These are phyloP conservation scores for Aphaenogaster rudis DNA, from an alignment of 1,140 invertebrate genomes.

Conservation along the genomic window DNA sequence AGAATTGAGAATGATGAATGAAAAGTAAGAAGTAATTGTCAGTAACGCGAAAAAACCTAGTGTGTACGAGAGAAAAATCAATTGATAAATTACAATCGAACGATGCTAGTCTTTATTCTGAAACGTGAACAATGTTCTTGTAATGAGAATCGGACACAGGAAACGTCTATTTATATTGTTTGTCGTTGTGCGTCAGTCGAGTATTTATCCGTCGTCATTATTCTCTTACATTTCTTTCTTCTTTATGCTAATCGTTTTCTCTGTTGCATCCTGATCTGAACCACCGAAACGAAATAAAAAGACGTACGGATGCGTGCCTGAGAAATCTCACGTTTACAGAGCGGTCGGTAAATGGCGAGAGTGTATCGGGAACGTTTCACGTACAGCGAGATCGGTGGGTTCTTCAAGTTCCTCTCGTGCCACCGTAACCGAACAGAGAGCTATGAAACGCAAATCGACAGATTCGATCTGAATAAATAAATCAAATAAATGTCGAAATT, in stretches of 20 bases:
- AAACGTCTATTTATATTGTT: neutral
- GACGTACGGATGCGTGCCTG: slow-evolving; percentile 36
- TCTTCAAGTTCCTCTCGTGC: neutral
- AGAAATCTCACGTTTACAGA: slow-evolving; percentile 81
- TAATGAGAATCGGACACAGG: neutral
- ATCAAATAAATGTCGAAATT: neutral
- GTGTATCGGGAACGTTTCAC: slow-evolving; percentile 69
- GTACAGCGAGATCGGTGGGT: neutral
- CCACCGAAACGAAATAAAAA: neutral
- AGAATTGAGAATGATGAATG: neutral
- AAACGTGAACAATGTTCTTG: neutral
- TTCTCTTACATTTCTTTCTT: neutral
- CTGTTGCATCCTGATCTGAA: slow-evolving; percentile 14
- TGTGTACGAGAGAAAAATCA: neutral
- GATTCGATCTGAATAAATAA: neutral
- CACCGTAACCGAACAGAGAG: slow-evolving; percentile 23
- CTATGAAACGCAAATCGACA: neutral
- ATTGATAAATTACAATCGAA: slow-evolving; percentile 7
- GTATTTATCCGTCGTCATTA: neutral
- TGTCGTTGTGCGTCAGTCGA: neutral
- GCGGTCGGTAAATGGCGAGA: slow-evolving; percentile 81
- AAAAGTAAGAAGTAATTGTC: neutral
- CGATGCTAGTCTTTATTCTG: neutral
- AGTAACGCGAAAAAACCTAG: neutral
- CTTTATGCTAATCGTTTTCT: neutral